Evolutionary conservation across 2,888 invertebrate genomes (phyloP).

Genomic region (Perizoma flavofasciatum): DNA sequence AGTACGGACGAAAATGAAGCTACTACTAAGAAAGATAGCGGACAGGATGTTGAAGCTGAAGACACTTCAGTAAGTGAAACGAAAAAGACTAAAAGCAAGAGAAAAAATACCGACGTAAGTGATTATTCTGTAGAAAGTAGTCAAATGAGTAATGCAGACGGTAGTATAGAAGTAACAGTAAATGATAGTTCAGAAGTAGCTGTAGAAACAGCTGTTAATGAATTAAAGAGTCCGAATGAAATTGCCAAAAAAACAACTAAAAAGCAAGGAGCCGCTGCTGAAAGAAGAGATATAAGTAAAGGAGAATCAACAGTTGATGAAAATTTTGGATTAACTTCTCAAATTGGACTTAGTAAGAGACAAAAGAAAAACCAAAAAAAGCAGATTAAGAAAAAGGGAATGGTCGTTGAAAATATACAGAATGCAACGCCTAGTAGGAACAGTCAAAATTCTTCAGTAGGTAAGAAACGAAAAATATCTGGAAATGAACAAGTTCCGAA

Average conservation of each 20-base stretch:
- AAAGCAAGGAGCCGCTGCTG: slow-evolving; percentile 1
- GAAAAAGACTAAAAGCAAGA: slow-evolving; percentile 34
- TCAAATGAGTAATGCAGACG: neutral
- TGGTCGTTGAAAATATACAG: slow-evolving; percentile 52
- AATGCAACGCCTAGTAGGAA: slow-evolving; percentile 51
- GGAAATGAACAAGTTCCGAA: slow-evolving; percentile 29
- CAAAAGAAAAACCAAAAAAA: slow-evolving; percentile 49
- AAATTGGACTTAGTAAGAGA: slow-evolving; percentile 30
- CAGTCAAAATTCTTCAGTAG: slow-evolving; percentile 35
- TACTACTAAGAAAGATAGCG: slow-evolving; percentile 22
- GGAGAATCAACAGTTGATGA: neutral
- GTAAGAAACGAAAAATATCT: slow-evolving; percentile 42
- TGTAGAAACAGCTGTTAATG: slow-evolving; percentile 5
- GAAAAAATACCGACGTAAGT: slow-evolving; percentile 18
- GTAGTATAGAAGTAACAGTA: slow-evolving; percentile 11
- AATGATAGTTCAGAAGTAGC: slow-evolving; percentile 12
- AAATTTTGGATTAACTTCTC: slow-evolving; percentile 7
- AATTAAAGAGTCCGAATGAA: neutral
- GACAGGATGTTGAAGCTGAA: slow-evolving; percentile 6
- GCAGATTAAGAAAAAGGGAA: slow-evolving; percentile 46
- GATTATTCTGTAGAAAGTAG: slow-evolving; percentile 15
- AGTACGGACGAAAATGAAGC: slow-evolving; percentile 29
- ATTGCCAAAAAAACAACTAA: slow-evolving; percentile 10
- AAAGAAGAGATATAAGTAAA: slow-evolving; percentile 2
- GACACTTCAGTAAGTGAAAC: neutral